Conservation (phyloP, 2,888 invertebrate genomes). For the Agrotis segetum region DNA sequence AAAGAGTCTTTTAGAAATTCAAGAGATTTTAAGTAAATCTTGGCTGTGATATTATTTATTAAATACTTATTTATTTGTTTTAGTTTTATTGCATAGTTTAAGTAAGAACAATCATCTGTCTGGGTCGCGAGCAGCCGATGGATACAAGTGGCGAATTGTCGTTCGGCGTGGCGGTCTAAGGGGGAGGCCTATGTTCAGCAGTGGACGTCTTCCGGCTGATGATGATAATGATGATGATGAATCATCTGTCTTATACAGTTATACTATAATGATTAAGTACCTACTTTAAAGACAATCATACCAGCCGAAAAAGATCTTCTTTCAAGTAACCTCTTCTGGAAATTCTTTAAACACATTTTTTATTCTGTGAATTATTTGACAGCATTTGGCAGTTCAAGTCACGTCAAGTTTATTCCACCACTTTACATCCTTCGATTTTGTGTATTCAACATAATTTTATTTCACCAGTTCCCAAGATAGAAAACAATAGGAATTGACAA, state of each 20-base stretch:
- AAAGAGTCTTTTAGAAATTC: constrained; percentile 69
- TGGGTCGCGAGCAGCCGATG: too few species aligned
- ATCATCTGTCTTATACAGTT: too few species aligned
- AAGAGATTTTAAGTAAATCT: constrained; percentile 46
- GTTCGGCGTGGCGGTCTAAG: too few species aligned
- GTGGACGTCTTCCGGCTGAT: too few species aligned
- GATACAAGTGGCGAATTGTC: too few species aligned
- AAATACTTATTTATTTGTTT: constrained; percentile 16
- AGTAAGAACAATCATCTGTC: too few species aligned
- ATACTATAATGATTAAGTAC: too few species aligned
- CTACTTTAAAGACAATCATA: too few species aligned
- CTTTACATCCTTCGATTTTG: neutral
- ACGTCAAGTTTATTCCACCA: neutral
- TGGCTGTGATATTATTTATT: constrained; percentile 31
- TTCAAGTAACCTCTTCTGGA: too few species aligned
- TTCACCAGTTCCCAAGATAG: neutral
- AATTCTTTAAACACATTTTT: neutral
- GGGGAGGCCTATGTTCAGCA: too few species aligned
- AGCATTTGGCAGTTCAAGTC: neutral
- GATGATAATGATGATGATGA: too few species aligned
- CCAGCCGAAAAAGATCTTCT: too few species aligned
- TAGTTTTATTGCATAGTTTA: neutral
- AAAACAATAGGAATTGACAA: neutral
- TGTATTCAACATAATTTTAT: neutral
- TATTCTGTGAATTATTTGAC: neutral